A percentile compares a stretch with the other conserved stretches of the same genome.
These are phyloP conservation scores for Sarcophaga carnaria DNA, from an alignment of 2,888 invertebrate species.

Conservation along the genomic window DNA sequence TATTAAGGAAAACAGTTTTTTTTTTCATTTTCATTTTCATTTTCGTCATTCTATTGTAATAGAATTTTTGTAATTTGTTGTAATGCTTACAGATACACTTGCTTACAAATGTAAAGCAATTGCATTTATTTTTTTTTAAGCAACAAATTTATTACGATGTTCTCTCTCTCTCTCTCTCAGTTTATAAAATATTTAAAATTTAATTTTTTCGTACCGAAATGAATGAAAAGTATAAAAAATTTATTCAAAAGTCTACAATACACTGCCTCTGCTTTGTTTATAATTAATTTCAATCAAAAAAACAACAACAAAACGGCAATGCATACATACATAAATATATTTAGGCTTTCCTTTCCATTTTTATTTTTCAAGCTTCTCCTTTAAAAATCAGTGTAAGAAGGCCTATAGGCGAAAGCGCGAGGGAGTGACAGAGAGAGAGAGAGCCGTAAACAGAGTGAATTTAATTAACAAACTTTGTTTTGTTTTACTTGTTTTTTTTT, in stretches of 20 bases:
- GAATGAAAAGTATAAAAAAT: neutral
- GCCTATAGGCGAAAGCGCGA: too few species aligned
- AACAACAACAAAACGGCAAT: neutral
- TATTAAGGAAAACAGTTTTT: neutral
- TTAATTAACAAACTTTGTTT: conserved; percentile 54
- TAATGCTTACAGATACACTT: neutral
- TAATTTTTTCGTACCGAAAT: neutral
- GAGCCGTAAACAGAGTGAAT: conserved; percentile 6
- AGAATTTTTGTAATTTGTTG: too few species aligned
- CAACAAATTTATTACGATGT: neutral
- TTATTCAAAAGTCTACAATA: neutral
- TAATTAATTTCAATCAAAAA: neutral
- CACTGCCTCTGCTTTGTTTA: neutral
- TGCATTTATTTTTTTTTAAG: neutral
- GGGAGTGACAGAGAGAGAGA: too few species aligned
- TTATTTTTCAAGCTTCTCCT: neutral
- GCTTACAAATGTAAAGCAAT: neutral
- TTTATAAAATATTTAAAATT: neutral
- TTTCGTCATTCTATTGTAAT: neutral
- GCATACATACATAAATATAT: conserved; percentile 11
- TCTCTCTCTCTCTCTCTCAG: too few species aligned
- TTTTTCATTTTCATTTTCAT: neutral
- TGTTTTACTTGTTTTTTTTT: conserved; percentile 39
- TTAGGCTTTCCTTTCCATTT: neutral
- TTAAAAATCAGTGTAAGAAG: neutral